Base-by-base conservation (phyloP, 2,113 vertebrate species). In the Tichodroma muraria region DNA sequence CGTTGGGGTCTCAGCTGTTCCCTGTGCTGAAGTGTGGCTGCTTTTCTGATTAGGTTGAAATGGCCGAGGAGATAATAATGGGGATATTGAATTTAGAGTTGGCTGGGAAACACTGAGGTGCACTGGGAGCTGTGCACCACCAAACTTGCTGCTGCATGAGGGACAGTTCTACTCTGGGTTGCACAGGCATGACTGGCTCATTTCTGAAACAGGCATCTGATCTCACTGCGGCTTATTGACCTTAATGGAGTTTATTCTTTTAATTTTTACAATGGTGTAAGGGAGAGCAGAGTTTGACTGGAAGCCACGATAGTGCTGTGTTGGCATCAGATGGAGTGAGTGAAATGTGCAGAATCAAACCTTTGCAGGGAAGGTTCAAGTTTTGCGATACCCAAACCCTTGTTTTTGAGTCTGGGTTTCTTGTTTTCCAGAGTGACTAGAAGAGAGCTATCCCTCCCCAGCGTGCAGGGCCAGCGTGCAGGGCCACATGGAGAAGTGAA, bases 221-320 rank as follows among this genome's bases (percentile, higher is more conserved):
- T 90, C 72, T 95, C 30, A 33, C 37, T 80, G 49, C 33, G 3
- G 24, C 38, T 91, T 89, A 66, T 21, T 94, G 88, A 64, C 57
- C 47, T 81, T 44, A 95, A 61, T 80, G 31, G 50, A 82, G 44
- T 73, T 90, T 73, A 38, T 93, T 71, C 24, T 88, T 87, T 69
- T 53, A 59, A 73, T 73, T 95, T 78, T 88, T 77, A 57, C 56
- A 50, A 0, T n/a, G 69, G 68, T 89, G 83, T 95, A 87, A 96
- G 35, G 30, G 79, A 93, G 75, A 95, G 59, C 65, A 45, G 40
- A 63, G 27, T 65, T 91, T 93, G 93, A 61, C 88, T 71, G 44
- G 52, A 65, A 88, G 86, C 91, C 84, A 73, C 2, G 0, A 1
- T 2, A 78, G 65, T 30, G 33, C 63, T 85, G 20, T 27, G 4